These are phyloP conservation scores for Laticauda laticaudata DNA, from an alignment of 2,113 vertebrate genomes.

Conservation along the genomic window DNA sequence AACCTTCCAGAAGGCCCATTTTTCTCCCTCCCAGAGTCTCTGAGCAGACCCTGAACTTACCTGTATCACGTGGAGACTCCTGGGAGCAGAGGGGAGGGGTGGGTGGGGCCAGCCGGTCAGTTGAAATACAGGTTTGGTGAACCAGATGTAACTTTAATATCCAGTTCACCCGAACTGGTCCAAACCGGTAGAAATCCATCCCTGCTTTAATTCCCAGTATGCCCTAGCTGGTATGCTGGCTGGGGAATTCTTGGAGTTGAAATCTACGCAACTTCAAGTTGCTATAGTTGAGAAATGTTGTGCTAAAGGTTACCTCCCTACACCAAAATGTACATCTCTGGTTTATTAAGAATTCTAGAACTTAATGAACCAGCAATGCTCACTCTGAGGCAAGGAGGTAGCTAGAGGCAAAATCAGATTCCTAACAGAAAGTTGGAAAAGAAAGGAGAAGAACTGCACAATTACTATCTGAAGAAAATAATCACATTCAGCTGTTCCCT, in stretches of 20 bases:
- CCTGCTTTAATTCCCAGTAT: too few species aligned
- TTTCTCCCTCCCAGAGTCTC: too few species aligned
- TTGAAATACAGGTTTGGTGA: too few species aligned
- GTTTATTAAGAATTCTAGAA: background rate
- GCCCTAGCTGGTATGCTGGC: background rate
- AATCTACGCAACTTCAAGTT: background rate
- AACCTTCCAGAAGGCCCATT: too few species aligned
- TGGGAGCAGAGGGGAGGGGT: too few species aligned
- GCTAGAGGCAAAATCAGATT: background rate
- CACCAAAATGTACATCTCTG: background rate
- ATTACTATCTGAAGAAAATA: background rate
- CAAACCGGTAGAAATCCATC: too few species aligned
- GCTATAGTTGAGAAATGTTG: background rate
- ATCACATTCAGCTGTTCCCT: background rate
- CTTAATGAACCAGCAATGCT: background rate
- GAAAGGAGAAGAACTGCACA: background rate
- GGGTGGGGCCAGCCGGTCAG: too few species aligned
- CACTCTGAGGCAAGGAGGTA: background rate
- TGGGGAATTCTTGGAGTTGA: background rate
- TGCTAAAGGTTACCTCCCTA: background rate
- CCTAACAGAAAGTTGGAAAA: background rate
- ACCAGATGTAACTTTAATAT: too few species aligned
- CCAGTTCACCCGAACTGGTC: too few species aligned
- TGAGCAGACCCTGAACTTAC: too few species aligned
- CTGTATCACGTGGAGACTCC: too few species aligned